phyloP scores from a whole-genome alignment of 30 jellyfish, hydroid and myxozoan genomes.

The Hydractinia symbiolongicarpus region DNA sequence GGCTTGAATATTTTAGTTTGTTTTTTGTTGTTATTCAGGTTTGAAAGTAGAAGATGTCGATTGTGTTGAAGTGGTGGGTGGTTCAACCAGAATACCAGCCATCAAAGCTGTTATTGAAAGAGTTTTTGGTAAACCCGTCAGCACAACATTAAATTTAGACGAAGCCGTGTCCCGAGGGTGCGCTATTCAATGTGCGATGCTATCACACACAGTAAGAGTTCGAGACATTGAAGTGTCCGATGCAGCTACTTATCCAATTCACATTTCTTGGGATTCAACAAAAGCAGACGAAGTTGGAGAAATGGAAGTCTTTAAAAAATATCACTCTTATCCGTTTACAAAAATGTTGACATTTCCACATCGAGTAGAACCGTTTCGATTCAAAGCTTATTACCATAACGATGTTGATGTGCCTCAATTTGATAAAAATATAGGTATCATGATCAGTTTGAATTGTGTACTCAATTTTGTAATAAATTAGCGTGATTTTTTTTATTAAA shows the following conservation, averaged over 20 bases:
- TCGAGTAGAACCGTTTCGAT: constrained; percentile 79
- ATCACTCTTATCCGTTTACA: constrained; percentile 77
- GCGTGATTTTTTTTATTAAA: neutral
- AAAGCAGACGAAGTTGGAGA: constrained; percentile 57
- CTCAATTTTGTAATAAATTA: neutral
- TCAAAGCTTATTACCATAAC: constrained; percentile 54
- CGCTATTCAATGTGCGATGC: constrained; percentile 98
- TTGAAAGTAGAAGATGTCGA: constrained; percentile 50
- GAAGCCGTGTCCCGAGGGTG: constrained; percentile 99
- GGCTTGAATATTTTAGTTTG: neutral
- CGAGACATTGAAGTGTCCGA: constrained; percentile 80
- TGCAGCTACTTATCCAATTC: constrained; percentile 74
- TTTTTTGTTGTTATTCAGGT: constrained; percentile 36
- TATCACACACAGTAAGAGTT: constrained; percentile 89
- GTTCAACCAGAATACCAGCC: constrained; percentile 77
- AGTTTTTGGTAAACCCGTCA: constrained; percentile 53
- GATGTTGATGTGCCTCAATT: constrained; percentile 63
- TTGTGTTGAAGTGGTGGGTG: constrained; percentile 92
- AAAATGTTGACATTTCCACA: constrained; percentile 76
- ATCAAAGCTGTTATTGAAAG: constrained; percentile 51
- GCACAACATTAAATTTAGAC: constrained; percentile 84
- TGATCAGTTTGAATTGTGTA: neutral
- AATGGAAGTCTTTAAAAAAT: constrained; percentile 66
- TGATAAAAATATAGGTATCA: constrained; percentile 49
- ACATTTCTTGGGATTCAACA: constrained; percentile 62